Evolutionary conservation across 1,140 invertebrate species (phyloP).

Genomic region (Dreissena rostriformis): DNA sequence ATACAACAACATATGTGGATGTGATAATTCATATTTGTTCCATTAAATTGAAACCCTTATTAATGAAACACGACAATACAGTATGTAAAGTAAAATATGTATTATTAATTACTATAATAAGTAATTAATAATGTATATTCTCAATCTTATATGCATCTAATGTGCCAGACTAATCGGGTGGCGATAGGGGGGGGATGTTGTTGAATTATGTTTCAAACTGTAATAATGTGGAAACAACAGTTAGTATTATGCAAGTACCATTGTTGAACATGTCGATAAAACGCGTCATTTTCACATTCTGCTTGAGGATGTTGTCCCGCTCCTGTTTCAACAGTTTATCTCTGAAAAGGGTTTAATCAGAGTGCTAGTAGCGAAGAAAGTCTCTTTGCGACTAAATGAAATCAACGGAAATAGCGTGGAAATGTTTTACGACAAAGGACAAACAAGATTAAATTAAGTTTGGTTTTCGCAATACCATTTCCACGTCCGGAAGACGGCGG

Average conservation of each 20-base stretch:
- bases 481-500: background rate
- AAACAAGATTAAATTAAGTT: no score
- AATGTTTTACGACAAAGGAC: no score
- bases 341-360: background rate
- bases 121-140: background rate
- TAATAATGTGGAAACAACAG: background rate
- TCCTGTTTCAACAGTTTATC: slow-evolving; percentile 51
- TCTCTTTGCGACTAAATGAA: no score
- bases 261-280: slow-evolving; percentile 34
- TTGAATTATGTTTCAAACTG: background rate
- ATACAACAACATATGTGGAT: no score
- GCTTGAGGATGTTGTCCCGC: slow-evolving; percentile 35
- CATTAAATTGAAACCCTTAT: no score
- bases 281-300: slow-evolving; percentile 44
- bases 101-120: background rate
- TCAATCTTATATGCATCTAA: background rate
- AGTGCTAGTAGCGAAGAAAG: no score
- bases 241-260: slow-evolving; percentile 11
- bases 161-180: no score
- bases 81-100: background rate
- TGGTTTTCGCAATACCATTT: no score
- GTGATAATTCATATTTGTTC: no score
- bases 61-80: no score
- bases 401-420: no score
- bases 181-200: background rate